phyloP scores from a whole-genome alignment of 1,140 invertebrate species.

The Probaryconus sp. region DNA sequence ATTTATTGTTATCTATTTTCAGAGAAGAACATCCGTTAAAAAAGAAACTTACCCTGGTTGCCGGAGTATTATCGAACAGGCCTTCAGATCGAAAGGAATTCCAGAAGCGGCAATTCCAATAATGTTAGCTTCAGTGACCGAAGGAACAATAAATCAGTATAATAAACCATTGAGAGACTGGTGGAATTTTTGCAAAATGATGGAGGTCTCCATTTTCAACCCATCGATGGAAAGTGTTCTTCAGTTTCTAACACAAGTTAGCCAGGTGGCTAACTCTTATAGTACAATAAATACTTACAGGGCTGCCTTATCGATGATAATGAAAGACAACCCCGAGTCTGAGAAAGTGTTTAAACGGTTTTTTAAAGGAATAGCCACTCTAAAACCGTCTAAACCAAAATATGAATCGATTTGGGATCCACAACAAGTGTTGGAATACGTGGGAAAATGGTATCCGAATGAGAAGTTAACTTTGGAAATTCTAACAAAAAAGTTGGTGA shows the following conservation, averaged over 20 bases:
- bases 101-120: slow-evolving; percentile 25
- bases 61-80: slow-evolving; percentile 52
- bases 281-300: no score
- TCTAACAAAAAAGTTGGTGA: no score
- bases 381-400: not conserved
- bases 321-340: no score
- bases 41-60: slow-evolving; percentile 57
- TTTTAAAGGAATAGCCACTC: not conserved
- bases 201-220: not conserved
- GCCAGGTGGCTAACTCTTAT: no score
- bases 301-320: no score
- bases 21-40: slow-evolving; percentile 38
- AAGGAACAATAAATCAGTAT: slow-evolving; percentile 8
- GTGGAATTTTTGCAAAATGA: slow-evolving; percentile 8
- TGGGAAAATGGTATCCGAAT: no score
- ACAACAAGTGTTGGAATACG: not conserved
- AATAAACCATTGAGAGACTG: slow-evolving; percentile 10
- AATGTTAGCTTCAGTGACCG: slow-evolving; percentile 8
- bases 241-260: no score
- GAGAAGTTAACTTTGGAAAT: no score
- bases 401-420: slow-evolving; percentile 5
- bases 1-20: slow-evolving; percentile 1
- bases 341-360: not conserved
- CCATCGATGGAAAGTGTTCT: no score
- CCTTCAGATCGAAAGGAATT: slow-evolving; percentile 31